These are phyloP conservation scores for Iphiclides podalirius DNA, from an alignment of 2,888 invertebrate genomes.

Conservation along the genomic window DNA sequence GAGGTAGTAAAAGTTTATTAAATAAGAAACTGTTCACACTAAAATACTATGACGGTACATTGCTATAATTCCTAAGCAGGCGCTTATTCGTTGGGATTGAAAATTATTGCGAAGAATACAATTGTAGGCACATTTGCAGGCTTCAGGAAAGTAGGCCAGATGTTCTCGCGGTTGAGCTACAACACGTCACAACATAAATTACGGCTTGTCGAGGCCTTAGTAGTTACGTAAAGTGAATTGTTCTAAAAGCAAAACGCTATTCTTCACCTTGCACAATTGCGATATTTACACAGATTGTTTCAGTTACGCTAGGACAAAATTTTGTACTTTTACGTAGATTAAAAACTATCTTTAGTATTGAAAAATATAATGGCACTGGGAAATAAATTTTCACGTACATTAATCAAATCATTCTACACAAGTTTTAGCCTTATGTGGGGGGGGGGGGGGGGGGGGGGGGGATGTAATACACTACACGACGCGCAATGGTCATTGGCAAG, in stretches of 20 bases:
- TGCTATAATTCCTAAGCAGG: conserved; percentile 18
- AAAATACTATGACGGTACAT: not conserved
- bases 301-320: not conserved
- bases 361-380: no score
- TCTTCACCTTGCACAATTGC: not conserved
- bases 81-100: conserved; percentile 3
- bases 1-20: no score
- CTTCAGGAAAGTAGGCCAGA: conserved; percentile 26
- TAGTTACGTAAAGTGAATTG: conserved; percentile 46
- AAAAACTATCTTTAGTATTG: no score
- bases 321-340: no score
- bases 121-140: conserved; percentile 13
- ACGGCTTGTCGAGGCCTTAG: conserved; percentile 53
- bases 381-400: no score
- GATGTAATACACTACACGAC: no score
- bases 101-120: conserved; percentile 15
- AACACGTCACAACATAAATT: conserved; percentile 41
- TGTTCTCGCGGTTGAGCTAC: conserved; percentile 32
- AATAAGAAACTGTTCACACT: no score
- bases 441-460: no score
- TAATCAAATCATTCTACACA: no score
- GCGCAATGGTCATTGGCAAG: no score
- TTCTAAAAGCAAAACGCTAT: conserved; percentile 34
- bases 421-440: no score
- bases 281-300: not conserved